Evolutionary conservation across 2,888 invertebrate species (phyloP), one percentile per base, ranked within the genome.

Genomic region (Perizoma flavofasciatum): DNA sequence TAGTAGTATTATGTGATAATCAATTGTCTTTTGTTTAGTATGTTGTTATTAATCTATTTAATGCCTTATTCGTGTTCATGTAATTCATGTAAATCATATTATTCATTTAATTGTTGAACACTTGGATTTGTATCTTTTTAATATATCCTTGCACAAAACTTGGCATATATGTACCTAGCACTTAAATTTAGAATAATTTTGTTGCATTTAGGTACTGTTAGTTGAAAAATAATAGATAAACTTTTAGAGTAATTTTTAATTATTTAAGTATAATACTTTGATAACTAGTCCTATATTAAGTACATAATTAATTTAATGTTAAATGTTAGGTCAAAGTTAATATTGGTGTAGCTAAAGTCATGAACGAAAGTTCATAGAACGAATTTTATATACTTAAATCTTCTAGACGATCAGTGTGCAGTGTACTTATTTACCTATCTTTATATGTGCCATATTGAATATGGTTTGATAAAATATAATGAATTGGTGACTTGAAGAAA

Each of bases 61-160:
- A 37, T 40, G n/a, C 8, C 6, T 7, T 53, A 22, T 35, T 51
- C 48, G 44, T n/a, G 47, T 39, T 47, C 43, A 55, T 55, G 10
- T 10, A 7, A 6, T 39, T 47, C 43, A 55, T 55, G 10, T 10
- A 7, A 6, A 9, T 49, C 6, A 47, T 44, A 47, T 33, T 44
- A 69, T 67, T 73, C 74, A 77, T 77, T 74, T 77, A 79, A 79
- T 82, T 83, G 82, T 84, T 71, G 69, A 73, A 84, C 80, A 82
- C 22, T 22, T 22, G 22, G 22, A 83, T 84, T 83, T 82, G 83
- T 75, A 78, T 81, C 51, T 80, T 75, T 61, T 49, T 63, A 69
- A 60, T 51, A n/a, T 55, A 62, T 65, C 63, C 34, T 11, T 49
- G 52, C 44, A 53, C 40, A 52, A 48, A 5, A 37, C 44, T 35